phyloP scores from a whole-genome alignment of 2,888 invertebrate species.

The Drosophila phalerata region DNA sequence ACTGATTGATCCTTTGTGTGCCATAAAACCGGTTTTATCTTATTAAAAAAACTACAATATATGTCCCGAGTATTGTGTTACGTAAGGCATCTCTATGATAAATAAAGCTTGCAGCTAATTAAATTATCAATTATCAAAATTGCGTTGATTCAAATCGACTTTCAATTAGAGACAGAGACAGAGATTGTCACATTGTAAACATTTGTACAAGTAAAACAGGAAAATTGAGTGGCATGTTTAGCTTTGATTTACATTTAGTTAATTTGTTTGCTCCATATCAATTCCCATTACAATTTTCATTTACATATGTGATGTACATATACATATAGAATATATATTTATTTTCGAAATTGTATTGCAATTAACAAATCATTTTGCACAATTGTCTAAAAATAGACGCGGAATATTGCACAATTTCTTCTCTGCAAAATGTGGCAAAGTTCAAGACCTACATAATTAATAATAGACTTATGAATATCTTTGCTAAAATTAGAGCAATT shows the following conservation, averaged over 20 bases:
- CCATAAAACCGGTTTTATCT: conserved; percentile 20
- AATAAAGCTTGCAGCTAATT: conserved; percentile 8
- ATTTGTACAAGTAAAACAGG: conserved; percentile 31
- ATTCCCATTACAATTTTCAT: conserved; percentile 10
- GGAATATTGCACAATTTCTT: conserved; percentile 26
- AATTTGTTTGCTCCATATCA: conserved; percentile 33
- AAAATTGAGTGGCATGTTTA: conserved; percentile 57
- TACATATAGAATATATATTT: conserved; percentile 2
- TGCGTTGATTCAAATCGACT: background rate
- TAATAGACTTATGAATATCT: conserved; percentile 22
- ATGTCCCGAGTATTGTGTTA: conserved; percentile 5
- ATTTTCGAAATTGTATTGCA: conserved; percentile 19
- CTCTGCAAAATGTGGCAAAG: conserved; percentile 29
- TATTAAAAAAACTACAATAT: background rate
- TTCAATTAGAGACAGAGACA: conserved; percentile 23
- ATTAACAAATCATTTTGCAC: conserved; percentile 23
- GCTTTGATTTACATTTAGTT: conserved; percentile 45
- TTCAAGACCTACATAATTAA: conserved; percentile 34
- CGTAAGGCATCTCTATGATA: conserved; percentile 2
- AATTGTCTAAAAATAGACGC: conserved; percentile 33
- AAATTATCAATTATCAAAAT: conserved; percentile 16
- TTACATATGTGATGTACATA: conserved; percentile 1
- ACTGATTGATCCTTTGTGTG: conserved; percentile 46
- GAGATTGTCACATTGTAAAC: conserved; percentile 18
- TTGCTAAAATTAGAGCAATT: conserved; percentile 54